Conservation (phyloP, 2,797 vertebrate genomes). For the Schizopygopsis pylzovi region DNA sequence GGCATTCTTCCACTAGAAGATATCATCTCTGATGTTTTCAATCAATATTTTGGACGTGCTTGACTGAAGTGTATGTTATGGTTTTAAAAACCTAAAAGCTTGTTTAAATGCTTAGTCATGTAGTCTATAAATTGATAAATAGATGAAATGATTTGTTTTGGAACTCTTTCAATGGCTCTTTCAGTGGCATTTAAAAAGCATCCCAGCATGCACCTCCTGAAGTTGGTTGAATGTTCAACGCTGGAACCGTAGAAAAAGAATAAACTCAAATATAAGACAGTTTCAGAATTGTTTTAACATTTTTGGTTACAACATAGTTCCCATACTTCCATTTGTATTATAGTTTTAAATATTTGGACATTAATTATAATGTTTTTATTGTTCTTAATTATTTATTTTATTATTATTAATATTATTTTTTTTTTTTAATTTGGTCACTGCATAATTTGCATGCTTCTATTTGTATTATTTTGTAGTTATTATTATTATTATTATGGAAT, state of each 20-base stretch:
- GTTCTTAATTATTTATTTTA: too few species aligned
- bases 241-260: background rate
- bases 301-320: background rate
- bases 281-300: background rate
- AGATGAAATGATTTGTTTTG: background rate
- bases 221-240: background rate
- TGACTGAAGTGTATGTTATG: background rate
- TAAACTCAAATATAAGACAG: background rate
- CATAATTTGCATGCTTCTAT: background rate
- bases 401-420: background rate
- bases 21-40: background rate
- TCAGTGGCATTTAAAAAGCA: background rate
- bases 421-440: background rate
- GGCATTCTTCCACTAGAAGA: background rate
- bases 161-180: background rate
- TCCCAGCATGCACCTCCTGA: background rate
- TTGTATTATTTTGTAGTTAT: background rate
- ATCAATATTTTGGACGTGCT: background rate
- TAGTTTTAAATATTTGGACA: background rate
- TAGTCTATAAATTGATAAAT: background rate
- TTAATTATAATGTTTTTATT: background rate
- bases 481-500: background rate
- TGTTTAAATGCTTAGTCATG: constrained; percentile 1
- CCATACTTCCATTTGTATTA: background rate
- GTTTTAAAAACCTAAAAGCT: background rate